Base-by-base conservation (phyloP, 2,888 invertebrate genomes). In the Sinotaia quadrata region DNA sequence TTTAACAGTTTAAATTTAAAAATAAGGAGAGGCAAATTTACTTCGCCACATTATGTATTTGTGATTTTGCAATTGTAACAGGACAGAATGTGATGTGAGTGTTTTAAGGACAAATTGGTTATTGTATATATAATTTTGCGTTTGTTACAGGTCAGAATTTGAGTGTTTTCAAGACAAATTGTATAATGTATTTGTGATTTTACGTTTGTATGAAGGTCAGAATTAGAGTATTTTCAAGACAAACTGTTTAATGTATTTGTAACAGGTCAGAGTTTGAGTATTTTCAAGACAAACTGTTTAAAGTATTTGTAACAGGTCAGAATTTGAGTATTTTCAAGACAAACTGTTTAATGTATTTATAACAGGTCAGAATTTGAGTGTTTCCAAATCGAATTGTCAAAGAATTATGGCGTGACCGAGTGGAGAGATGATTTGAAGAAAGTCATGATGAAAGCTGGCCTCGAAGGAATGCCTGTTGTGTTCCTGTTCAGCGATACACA, bases 401-500 rank as follows among this genome's bases (percentile, higher is more conserved):
- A 89, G 78, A 89, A 89, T 73, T 89, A 89, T 76, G 87, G 88
- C n/a, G 75, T 78, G 34, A 72, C 80, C 49, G 89, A 89, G 73
- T 89, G 89, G 89, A 79, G 85, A 69, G 89, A 89, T 33, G 89
- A 89, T 76, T 76, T 89, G 67, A 85, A 84, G 73, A 86, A 84
- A 65, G 83, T 88, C 5, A 88, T 89, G 87, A 81, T 88, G 82
- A 87, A 87, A 67, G 88, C 88, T 31, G 89, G 89, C 0, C 75
- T 89, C 33, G 87, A 88, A 66, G 87, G 85, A 73, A 83, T 82
- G 65, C 80, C 87, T 2, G 81, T 85, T 21, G 88, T 89, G 37
- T 89, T 89, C 80, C 80, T 89, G 37, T 88, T 89, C 80, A 85
- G 86, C 75, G 88, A 89, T 75, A 88, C 88, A 27, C 89, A 88